A percentile compares a stretch with the other conserved stretches of the same genome.
Conservation (phyloP, 2,113 vertebrate species). For the Eptesicus fuscus region DNA sequence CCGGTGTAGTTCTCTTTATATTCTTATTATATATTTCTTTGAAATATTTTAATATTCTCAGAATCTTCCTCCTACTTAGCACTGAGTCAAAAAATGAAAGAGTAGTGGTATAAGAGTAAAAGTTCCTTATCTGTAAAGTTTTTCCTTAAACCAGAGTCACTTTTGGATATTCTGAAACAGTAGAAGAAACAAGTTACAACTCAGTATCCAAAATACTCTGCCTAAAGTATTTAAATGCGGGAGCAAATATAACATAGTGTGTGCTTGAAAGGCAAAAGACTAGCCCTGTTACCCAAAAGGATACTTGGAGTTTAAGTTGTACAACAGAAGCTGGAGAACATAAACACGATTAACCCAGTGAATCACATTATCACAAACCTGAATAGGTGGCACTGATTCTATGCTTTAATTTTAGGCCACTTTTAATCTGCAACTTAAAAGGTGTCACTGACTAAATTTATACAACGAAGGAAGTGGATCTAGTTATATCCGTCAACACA, state of each 20-base stretch:
- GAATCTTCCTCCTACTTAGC: slow-evolving; percentile 69
- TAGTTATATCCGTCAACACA: background rate
- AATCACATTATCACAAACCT: background rate
- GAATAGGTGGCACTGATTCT: background rate
- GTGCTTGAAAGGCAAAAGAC: background rate
- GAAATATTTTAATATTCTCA: slow-evolving; percentile 70
- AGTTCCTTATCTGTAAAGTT: slow-evolving; percentile 42
- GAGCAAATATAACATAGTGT: background rate
- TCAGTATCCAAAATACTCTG: background rate
- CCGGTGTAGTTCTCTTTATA: slow-evolving; percentile 50
- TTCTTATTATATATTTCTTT: slow-evolving; percentile 66
- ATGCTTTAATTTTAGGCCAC: background rate
- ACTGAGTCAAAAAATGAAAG: slow-evolving; percentile 71
- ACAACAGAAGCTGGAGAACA: background rate
- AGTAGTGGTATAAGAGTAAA: slow-evolving; percentile 45
- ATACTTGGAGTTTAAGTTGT: background rate
- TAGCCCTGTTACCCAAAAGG: background rate
- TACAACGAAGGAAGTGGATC: background rate
- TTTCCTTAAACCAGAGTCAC: slow-evolving; percentile 28
- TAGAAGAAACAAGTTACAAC: background rate
- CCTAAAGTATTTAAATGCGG: background rate
- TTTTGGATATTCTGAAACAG: background rate
- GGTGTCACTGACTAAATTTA: background rate
- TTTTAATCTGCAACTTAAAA: background rate
- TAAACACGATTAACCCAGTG: background rate